phyloP scores from a whole-genome alignment of 37 sponge, comb jelly and placozoan genomes.

The Hexactinellida sp. region DNA sequence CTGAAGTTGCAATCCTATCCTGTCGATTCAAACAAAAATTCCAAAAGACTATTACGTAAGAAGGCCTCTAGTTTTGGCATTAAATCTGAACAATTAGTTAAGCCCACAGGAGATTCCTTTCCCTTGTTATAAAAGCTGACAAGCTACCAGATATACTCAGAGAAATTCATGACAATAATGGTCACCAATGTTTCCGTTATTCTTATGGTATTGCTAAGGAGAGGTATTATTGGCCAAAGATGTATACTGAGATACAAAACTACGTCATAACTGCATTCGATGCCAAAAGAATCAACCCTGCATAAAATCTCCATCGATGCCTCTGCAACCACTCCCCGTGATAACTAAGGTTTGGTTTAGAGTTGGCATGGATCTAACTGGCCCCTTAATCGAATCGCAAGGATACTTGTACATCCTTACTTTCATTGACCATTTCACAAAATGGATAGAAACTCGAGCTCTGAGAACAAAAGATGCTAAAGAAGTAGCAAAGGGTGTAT shows the following conservation, averaged over 20 bases:
- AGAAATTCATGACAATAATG: background rate
- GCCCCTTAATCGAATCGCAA: background rate
- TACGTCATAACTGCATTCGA: background rate
- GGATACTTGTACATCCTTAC: background rate
- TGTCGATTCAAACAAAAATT: background rate
- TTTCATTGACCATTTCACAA: background rate
- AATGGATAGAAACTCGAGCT: background rate
- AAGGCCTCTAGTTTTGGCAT: background rate
- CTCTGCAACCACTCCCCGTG: background rate
- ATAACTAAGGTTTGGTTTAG: conserved; percentile 5
- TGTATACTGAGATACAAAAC: background rate
- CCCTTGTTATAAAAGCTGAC: background rate
- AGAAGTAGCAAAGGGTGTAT: background rate
- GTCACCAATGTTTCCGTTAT: background rate
- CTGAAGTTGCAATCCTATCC: background rate
- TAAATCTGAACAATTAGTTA: background rate
- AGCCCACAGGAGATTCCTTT: background rate
- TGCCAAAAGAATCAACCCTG: background rate
- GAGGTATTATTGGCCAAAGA: background rate
- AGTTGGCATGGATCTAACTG: conserved; percentile 15
- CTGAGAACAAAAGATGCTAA: background rate
- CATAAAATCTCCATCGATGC: background rate
- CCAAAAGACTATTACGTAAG: background rate
- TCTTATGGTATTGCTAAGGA: background rate
- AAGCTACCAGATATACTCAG: background rate